These are phyloP conservation scores for Meloidogyne exigua DNA, from an alignment of 1,140 invertebrate species.

Conservation along the genomic window DNA sequence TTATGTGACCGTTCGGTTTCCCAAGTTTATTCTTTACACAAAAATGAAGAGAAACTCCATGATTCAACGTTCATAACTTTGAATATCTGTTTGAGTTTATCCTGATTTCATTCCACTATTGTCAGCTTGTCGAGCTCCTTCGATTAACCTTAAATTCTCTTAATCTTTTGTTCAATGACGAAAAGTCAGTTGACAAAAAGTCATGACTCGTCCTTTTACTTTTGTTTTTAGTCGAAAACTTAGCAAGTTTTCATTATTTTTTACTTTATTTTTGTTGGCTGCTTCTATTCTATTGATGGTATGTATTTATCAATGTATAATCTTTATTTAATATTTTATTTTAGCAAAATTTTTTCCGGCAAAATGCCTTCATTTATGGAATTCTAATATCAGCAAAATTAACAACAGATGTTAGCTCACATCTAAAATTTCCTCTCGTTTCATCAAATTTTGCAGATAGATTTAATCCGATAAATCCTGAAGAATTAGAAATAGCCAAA, in stretches of 20 bases:
- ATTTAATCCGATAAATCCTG: slow-evolving; percentile 14
- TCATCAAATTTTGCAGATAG: slow-evolving; percentile 4
- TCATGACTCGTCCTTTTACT: no score
- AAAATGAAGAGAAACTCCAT: no score
- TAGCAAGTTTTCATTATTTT: not conserved
- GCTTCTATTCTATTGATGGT: not conserved
- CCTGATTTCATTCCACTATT: no score
- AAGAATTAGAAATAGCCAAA: slow-evolving; percentile 42
- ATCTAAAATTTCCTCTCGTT: not conserved
- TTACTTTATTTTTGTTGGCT: not conserved
- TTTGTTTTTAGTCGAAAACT: not conserved
- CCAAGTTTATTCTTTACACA: no score
- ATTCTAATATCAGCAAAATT: not conserved
- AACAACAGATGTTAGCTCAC: not conserved
- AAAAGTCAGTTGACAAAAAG: no score
- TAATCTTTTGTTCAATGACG: no score
- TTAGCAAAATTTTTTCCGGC: not conserved
- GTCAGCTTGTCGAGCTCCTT: no score
- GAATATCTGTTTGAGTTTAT: no score
- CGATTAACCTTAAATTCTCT: no score
- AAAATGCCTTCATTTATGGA: not conserved
- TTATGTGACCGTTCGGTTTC: no score
- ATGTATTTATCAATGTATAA: not conserved
- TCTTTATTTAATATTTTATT: not conserved
- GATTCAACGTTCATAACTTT: no score